Base-by-base conservation (phyloP, 1,140 invertebrate genomes). In the Halictus rubicundus region DNA sequence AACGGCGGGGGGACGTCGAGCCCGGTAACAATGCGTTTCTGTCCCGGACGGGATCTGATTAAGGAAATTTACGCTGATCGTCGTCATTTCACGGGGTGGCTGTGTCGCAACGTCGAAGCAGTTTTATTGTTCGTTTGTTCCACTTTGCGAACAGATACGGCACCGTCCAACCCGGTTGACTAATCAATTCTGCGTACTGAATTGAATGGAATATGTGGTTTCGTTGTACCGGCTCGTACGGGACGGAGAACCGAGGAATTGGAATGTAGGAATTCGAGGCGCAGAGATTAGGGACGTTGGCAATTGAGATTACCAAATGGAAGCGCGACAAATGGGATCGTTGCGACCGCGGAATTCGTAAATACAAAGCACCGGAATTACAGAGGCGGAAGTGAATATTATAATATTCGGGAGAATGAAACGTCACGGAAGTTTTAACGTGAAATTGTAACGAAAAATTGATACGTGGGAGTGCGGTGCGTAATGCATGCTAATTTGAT, bases 21-120 rank as follows among this genome's bases (percentile, higher is more conserved):
- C 19, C 14, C 21, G 16, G 75, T 42, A 72, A 78, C 76, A 72
- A 78, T 72, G 68, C 59, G 76, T 64, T 72, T 72, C 70, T 78
- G 60, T 72, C 59, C 23, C 68, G 10, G 27, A 25, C 23, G 23
- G 46, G 59, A 78, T 78, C 76, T 78, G 60, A 72, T 78, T 78
- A 72, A 25, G 19, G 21, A 59, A 39, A 78, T 78, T 78, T 70
- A 78, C 68, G 57, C 61, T 64, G 68, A 70, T 71, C 59, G 68
- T 63, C 42, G 68, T 61, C 66, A 54, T 72, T 71, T 78, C 76
- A 12, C 75, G 14, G 42, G n/a, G 68, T 54, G 27, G 46, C 63
- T 54, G 68, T 64, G 76, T 78, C 68, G 75, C 59, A 63, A 71
- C 68, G 23, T 19, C 46, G 19, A 57, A 12, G 14, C 21, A 69